A percentile compares a stretch with the other conserved stretches of the same genome.
These are phyloP conservation scores for Triplophysa rosa DNA, from an alignment of 2,113 vertebrate genomes.

Conservation along the genomic window DNA sequence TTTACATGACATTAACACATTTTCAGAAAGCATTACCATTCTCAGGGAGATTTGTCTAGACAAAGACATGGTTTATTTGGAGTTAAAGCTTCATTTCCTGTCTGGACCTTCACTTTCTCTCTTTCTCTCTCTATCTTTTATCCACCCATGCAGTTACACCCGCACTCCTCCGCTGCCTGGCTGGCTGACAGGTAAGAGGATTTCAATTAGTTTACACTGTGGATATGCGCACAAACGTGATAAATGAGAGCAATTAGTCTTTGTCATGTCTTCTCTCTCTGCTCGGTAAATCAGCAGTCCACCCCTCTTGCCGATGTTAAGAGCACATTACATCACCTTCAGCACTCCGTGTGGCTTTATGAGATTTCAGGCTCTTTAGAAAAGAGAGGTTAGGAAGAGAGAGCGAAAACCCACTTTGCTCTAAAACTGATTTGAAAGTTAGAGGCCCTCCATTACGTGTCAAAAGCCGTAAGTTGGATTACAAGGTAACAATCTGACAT, in stretches of 20 bases:
- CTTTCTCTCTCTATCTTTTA: constrained; percentile 42
- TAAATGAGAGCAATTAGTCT: constrained; percentile 85
- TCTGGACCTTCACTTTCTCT: constrained; percentile 61
- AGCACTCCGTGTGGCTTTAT: constrained; percentile 66
- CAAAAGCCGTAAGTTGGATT: constrained; percentile 50
- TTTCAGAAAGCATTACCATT: constrained; percentile 79
- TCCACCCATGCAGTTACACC: constrained; percentile 53
- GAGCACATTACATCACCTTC: constrained; percentile 77
- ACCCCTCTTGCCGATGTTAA: constrained; percentile 66
- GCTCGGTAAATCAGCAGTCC: constrained; percentile 68
- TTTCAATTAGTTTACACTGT: constrained; percentile 80
- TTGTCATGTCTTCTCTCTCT: constrained; percentile 77
- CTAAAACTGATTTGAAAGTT: constrained; percentile 46
- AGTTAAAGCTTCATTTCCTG: constrained; percentile 82
- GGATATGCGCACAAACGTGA: constrained; percentile 73
- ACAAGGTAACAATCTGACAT: constrained; percentile 41
- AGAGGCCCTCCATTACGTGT: constrained; percentile 37
- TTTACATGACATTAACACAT: constrained; percentile 82
- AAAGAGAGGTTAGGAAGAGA: constrained; percentile 53
- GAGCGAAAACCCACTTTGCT: constrained; percentile 36
- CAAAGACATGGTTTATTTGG: constrained; percentile 81
- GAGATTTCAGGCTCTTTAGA: constrained; percentile 71
- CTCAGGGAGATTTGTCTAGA: constrained; percentile 78
- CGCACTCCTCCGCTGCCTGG: constrained; percentile 68
- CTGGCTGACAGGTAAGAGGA: constrained; percentile 74